phyloP scores from a whole-genome alignment of 2,888 invertebrate genomes.

The Pollenia labialis region DNA sequence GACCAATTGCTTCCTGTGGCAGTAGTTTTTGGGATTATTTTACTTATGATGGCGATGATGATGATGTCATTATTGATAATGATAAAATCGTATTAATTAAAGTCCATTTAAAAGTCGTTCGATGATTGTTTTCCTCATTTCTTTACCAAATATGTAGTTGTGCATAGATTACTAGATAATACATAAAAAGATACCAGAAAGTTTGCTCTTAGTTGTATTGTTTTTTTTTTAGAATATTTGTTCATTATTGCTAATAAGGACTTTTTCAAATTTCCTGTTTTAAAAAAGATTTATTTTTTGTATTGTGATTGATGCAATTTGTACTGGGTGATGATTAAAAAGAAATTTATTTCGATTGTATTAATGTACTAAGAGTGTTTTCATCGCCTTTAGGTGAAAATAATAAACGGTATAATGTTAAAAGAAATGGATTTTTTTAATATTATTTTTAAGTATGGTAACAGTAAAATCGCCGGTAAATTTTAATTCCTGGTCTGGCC shows the following conservation, averaged over 20 bases:
- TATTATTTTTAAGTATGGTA: too few species aligned
- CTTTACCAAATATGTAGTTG: too few species aligned
- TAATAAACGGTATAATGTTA: too few species aligned
- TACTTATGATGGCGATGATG: background rate
- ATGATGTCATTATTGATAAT: background rate
- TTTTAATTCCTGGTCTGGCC: too few species aligned
- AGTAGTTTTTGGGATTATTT: background rate
- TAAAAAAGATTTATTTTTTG: background rate
- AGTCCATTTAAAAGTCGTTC: conserved; percentile 20
- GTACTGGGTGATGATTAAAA: too few species aligned
- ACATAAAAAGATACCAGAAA: background rate
- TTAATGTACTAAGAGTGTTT: too few species aligned
- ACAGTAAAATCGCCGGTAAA: too few species aligned
- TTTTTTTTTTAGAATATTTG: background rate
- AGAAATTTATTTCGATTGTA: too few species aligned
- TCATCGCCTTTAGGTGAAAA: too few species aligned
- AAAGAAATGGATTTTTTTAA: too few species aligned
- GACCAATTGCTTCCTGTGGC: conserved; percentile 39
- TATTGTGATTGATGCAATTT: background rate
- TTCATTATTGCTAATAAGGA: conserved; percentile 38
- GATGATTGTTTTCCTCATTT: background rate
- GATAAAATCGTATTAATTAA: conserved; percentile 56
- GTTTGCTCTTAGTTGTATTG: background rate
- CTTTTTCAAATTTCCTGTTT: conserved; percentile 58
- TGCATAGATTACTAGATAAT: background rate